Conservation (phyloP, 2,888 invertebrate genomes). For the Hyposoter didymator region DNA sequence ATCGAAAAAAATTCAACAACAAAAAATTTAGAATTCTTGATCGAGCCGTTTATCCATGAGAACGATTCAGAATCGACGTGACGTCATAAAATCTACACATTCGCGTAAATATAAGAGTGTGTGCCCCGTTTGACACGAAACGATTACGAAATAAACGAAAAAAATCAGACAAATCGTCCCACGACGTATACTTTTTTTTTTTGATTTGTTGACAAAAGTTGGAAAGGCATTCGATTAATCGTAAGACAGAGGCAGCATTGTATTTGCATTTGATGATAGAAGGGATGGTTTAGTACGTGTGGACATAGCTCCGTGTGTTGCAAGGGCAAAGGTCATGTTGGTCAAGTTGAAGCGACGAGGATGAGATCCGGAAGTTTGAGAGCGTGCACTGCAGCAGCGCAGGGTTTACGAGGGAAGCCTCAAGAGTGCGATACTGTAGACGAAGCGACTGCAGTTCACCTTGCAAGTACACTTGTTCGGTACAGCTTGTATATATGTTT, state of each 20-base stretch:
- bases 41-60: no score
- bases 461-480: conserved; percentile 24
- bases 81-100: no score
- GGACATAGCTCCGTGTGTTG: neutral
- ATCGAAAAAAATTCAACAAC: no score
- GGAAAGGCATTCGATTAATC: neutral
- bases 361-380: conserved; percentile 28
- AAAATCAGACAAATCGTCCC: no score
- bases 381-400: conserved; percentile 17
- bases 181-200: no score
- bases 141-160: no score
- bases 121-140: no score
- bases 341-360: conserved; percentile 21
- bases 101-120: no score
- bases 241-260: neutral
- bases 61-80: no score
- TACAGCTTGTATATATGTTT: neutral
- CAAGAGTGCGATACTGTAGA: conserved; percentile 37
- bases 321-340: conserved; percentile 48
- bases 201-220: no score
- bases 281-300: neutral
- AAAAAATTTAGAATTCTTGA: no score
- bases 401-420: conserved; percentile 48
- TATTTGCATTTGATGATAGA: neutral
- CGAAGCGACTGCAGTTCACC: conserved; percentile 34